Evolutionary conservation across 2,888 invertebrate species (phyloP).

Genomic region (Sycophila texana): DNA sequence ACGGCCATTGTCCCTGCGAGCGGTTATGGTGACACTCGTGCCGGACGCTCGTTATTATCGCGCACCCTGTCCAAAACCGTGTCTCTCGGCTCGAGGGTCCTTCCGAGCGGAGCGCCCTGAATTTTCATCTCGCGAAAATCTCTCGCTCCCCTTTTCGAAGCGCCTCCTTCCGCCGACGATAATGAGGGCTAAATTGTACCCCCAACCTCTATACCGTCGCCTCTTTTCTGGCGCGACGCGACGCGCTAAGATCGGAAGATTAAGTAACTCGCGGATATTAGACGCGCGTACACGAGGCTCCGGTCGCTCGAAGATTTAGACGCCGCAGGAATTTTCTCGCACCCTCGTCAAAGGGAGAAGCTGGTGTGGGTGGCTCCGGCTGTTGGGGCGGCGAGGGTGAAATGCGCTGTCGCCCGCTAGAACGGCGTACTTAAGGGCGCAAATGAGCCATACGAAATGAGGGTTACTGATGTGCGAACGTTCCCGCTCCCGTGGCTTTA

Average conservation of each 20-base stretch:
- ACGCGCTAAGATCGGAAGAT: constrained; percentile 28
- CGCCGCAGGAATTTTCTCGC: constrained; percentile 42
- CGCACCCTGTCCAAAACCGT: constrained; percentile 55
- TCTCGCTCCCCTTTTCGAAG: constrained; percentile 18
- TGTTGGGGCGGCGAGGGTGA: neutral
- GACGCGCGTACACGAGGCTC: constrained; percentile 1
- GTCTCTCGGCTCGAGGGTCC: constrained; percentile 37
- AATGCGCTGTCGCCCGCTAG: neutral
- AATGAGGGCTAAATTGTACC: constrained; percentile 50
- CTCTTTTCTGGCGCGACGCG: neutral
- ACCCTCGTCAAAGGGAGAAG: neutral
- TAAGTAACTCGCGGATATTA: constrained; percentile 52
- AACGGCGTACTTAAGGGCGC: constrained; percentile 36
- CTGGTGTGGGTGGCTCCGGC: neutral
- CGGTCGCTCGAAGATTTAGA: constrained; percentile 38
- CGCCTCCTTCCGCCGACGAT: constrained; percentile 17
- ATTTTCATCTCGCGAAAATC: constrained; percentile 42
- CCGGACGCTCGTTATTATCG: constrained; percentile 45
- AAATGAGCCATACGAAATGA: constrained; percentile 37
- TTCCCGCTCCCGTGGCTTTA: too few relatives aligned
- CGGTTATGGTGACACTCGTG: neutral
- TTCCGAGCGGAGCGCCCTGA: constrained; percentile 28
- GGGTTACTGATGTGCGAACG: constrained; percentile 6
- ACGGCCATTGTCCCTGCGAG: constrained; percentile 36
- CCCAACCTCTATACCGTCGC: neutral